Base-by-base conservation (phyloP, 2,113 vertebrate genomes). In the Nothoprocta perdicaria region DNA sequence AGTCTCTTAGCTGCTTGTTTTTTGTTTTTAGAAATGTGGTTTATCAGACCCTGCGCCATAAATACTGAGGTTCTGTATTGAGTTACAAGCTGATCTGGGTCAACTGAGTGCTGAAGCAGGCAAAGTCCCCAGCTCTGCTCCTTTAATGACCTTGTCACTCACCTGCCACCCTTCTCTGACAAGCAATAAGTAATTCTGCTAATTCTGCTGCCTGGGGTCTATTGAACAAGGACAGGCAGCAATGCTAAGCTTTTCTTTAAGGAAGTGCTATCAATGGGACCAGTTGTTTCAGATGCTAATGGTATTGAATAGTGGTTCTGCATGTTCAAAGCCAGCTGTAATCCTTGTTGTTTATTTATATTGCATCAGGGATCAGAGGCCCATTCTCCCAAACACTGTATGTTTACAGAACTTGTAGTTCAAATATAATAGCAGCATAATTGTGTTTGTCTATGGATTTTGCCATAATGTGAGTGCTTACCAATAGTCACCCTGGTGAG, bases 231-330 rank as follows among this genome's bases (percentile, higher is more conserved):
- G 50, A 91, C 80, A 87, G 75, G 43, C 86, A 87, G 75, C 38
- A 79, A 85, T 5, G 5, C 68, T 94, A 91, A 93, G 80, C 82
- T 91, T 92, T 93, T 80, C 85, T 92, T 68, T 86, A 79, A 84
- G 86, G 57, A 83, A 84, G 77, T 26, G 48, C 85, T 78, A 40
- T 84, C 92, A 84, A 53, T 66, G 23, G 58, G 46, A 89, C 65
- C 85, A 73, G 82, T 89, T 89, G 76, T 92, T 95, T 92, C 85
- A 93, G 67, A 94, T 96, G 92, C 80, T 96, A 96, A 94, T 93
- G 48, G 66, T 80, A 53, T 40, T 84, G 79, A 92, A 80, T 55
- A 45, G 79, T 8, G 0, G 79, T 72, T 82, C 84, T 83, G 72
- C 65, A 29, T 45, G 72, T 86, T 88, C 73, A 94, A 88, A 93